These are phyloP conservation scores for Alligator sinensis DNA, from an alignment of 2,113 vertebrate species.

Conservation along the genomic window DNA sequence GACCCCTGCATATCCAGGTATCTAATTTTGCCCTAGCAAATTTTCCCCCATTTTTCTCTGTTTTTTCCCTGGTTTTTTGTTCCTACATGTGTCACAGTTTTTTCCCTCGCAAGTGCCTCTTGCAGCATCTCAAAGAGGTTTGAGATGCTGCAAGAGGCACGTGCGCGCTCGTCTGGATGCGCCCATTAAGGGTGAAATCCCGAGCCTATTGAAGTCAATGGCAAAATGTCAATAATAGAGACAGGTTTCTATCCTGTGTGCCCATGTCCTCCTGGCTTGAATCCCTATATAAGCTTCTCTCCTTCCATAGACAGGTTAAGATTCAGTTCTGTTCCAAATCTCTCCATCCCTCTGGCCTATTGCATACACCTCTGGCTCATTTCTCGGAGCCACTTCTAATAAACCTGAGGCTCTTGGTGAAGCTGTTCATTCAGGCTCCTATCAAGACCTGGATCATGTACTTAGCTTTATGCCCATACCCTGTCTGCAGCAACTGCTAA, in stretches of 20 bases:
- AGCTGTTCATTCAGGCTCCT: not conserved
- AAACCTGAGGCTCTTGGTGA: not conserved
- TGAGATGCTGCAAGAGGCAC: too few species aligned
- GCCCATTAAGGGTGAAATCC: not conserved
- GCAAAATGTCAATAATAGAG: not conserved
- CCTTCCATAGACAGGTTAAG: not conserved
- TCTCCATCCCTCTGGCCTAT: not conserved
- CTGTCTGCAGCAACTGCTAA: not conserved
- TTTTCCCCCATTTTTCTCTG: too few species aligned
- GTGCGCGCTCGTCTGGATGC: too few species aligned
- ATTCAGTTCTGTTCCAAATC: not conserved
- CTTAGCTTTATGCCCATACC: not conserved
- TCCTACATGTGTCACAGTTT: too few species aligned
- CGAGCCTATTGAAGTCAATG: not conserved
- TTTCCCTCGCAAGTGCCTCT: too few species aligned
- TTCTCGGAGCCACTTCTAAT: not conserved
- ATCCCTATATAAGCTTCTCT: rapidly evolving
- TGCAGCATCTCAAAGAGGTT: too few species aligned
- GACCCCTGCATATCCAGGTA: too few species aligned
- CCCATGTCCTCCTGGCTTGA: not conserved
- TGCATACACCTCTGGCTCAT: not conserved
- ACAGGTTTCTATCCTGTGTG: not conserved
- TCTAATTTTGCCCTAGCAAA: too few species aligned
- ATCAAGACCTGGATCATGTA: rapidly evolving
- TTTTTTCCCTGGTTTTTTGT: too few species aligned